Conservation (phyloP, 35 echinoderm and acorn worm species). For the Ptychodera flava region DNA sequence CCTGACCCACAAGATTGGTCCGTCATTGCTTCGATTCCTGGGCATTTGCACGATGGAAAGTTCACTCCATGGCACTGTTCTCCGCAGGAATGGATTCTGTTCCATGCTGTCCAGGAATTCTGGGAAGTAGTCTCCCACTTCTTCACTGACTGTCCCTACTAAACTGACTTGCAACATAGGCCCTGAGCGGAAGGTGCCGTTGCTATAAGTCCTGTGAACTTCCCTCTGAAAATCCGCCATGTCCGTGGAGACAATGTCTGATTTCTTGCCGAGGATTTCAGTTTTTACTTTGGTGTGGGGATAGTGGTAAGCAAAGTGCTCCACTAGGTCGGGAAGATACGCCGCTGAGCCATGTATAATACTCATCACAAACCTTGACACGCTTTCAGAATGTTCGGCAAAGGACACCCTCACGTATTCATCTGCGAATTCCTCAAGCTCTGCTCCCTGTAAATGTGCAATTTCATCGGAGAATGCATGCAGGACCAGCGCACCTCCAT, state of each 20-base stretch:
- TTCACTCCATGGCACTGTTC: constrained; percentile 93
- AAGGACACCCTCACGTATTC: constrained; percentile 69
- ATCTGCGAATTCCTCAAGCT: constrained; percentile 65
- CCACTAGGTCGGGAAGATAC: constrained; percentile 63
- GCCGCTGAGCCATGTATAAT: constrained; percentile 76
- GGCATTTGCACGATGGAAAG: constrained; percentile 56
- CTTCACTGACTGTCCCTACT: constrained; percentile 96
- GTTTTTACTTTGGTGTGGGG: constrained; percentile 71
- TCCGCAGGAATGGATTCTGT: constrained; percentile 76
- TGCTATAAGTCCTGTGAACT: constrained; percentile 54
- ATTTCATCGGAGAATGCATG: constrained; percentile 93
- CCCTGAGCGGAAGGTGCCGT: constrained; percentile 76
- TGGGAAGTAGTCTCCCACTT: constrained; percentile 93
- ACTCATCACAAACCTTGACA: constrained; percentile 81
- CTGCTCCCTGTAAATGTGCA: constrained; percentile 52
- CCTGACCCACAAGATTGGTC: constrained; percentile 91
- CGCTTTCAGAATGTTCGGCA: constrained; percentile 54
- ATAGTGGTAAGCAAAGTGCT: constrained; percentile 62
- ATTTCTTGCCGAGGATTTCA: constrained; percentile 74
- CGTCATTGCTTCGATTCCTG: constrained; percentile 87
- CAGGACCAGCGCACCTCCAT: constrained; percentile 85
- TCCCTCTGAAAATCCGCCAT: constrained; percentile 75
- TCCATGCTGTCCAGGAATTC: constrained; percentile 76
- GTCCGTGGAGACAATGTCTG: constrained; percentile 84
- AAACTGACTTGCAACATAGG: constrained; percentile 91